Evolutionary conservation across 2,113 vertebrate species (phyloP).

Genomic region (Labeo catla): DNA sequence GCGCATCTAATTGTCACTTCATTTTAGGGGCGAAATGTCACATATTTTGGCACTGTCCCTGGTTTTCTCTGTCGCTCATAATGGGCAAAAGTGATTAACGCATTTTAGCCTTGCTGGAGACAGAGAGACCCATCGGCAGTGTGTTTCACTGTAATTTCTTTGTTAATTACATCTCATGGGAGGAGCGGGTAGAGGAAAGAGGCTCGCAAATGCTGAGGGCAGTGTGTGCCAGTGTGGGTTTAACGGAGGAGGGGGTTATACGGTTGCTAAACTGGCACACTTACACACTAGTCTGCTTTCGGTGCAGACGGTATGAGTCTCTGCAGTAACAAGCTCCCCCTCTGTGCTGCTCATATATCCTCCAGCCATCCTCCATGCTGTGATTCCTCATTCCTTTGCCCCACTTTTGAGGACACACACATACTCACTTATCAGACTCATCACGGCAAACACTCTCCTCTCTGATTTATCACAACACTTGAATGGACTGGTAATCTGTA

Average conservation of each 20-base stretch:
- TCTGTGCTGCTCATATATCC: constrained; percentile 47
- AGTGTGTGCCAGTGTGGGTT: constrained; percentile 46
- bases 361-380: constrained; percentile 36
- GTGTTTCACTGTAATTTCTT: constrained; percentile 78
- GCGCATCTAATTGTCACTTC: constrained; percentile 25
- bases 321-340: constrained; percentile 38
- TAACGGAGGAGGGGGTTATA: background rate
- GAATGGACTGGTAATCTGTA: constrained; percentile 50
- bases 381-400: constrained; percentile 43
- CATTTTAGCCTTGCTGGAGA: constrained; percentile 69
- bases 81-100: constrained; percentile 73
- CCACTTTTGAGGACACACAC: constrained; percentile 27
- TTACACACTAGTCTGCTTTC: constrained; percentile 72
- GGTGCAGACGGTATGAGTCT: constrained; percentile 50
- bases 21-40: constrained; percentile 19
- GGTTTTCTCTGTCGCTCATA: constrained; percentile 46
- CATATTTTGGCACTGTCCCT: constrained; percentile 29
- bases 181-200: constrained; percentile 65
- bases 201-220: constrained; percentile 33
- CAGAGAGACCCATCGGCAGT: constrained; percentile 66
- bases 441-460: constrained; percentile 30
- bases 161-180: constrained; percentile 81
- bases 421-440: constrained; percentile 48
- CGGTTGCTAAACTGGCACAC: constrained; percentile 63
- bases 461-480: constrained; percentile 47